Percentiles rank a stretch among this genome's conserved stretches.
Conservation (phyloP, 2,797 vertebrate species). For the Geotrypetes seraphini region DNA sequence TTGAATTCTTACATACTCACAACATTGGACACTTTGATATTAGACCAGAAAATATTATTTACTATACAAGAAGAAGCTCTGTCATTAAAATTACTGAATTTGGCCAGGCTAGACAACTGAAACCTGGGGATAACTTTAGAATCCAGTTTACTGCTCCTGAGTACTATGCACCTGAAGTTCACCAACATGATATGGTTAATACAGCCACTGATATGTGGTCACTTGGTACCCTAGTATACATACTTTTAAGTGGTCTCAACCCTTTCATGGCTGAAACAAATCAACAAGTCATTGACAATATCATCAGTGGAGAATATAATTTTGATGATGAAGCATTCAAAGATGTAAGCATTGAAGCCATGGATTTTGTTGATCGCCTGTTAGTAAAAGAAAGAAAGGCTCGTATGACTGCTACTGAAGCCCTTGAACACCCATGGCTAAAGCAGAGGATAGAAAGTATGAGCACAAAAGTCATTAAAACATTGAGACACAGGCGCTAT, state of each 20-base stretch:
- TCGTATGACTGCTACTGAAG: constrained; percentile 88
- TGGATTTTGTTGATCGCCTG: constrained; percentile 89
- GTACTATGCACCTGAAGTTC: constrained; percentile 91
- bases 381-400: constrained; percentile 92
- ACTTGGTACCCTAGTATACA: constrained; percentile 81
- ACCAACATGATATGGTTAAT: constrained; percentile 89
- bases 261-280: constrained; percentile 95
- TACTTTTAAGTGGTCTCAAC: constrained; percentile 89
- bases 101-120: constrained; percentile 85
- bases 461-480: constrained; percentile 75
- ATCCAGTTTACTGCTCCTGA: constrained; percentile 86
- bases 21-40: constrained; percentile 93
- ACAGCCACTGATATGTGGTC: constrained; percentile 96
- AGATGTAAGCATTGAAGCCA: constrained; percentile 76
- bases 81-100: constrained; percentile 90
- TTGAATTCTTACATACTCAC: constrained; percentile 79
- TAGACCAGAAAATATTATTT: constrained; percentile 91
- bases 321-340: constrained; percentile 94
- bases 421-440: constrained; percentile 82
- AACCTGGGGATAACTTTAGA: constrained; percentile 88
- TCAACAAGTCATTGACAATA: constrained; percentile 93
- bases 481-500: constrained; percentile 85
- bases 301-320: constrained; percentile 84
- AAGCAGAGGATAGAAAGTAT: constrained; percentile 71
- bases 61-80: constrained; percentile 79